Conservation (phyloP, 2,113 vertebrate species). For the Spheniscus mendiculus region DNA sequence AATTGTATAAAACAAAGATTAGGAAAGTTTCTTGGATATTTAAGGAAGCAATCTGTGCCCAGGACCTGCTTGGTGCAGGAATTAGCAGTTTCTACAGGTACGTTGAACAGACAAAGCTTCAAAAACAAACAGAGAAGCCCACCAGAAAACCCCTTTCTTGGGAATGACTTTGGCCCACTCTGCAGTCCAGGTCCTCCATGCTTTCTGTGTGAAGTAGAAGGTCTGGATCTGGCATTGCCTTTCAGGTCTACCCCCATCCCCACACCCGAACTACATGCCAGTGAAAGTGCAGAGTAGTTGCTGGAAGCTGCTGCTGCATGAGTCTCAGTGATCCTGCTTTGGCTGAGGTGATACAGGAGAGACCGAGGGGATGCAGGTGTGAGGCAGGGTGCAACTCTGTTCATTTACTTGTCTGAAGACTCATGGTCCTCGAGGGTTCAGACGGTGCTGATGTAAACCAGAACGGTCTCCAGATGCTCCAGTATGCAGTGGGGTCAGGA, state of each 20-base stretch:
- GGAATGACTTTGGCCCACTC: not conserved
- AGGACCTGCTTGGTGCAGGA: not conserved
- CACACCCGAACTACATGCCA: rapidly evolving
- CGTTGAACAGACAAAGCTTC: not conserved
- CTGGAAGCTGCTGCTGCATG: not conserved
- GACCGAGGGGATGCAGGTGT: too few relatives aligned
- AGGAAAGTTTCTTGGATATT: not conserved
- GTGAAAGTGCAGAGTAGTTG: not conserved
- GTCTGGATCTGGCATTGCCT: not conserved
- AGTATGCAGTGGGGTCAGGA: not conserved
- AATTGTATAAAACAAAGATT: not conserved
- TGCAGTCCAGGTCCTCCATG: not conserved
- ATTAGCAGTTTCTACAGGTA: not conserved
- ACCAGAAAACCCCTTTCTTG: not conserved
- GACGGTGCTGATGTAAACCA: not conserved
- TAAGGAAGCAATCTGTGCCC: not conserved
- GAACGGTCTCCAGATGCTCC: not conserved
- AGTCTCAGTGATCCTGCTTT: not conserved
- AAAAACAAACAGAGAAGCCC: not conserved
- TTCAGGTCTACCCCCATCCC: not conserved
- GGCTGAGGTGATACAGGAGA: not conserved
- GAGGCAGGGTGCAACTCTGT: not conserved
- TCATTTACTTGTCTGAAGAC: not conserved
- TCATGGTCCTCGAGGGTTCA: rapidly evolving
- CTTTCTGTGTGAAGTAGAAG: not conserved